These are phyloP conservation scores for Clarias magur DNA, from an alignment of 2,113 vertebrate genomes.

Conservation along the genomic window DNA sequence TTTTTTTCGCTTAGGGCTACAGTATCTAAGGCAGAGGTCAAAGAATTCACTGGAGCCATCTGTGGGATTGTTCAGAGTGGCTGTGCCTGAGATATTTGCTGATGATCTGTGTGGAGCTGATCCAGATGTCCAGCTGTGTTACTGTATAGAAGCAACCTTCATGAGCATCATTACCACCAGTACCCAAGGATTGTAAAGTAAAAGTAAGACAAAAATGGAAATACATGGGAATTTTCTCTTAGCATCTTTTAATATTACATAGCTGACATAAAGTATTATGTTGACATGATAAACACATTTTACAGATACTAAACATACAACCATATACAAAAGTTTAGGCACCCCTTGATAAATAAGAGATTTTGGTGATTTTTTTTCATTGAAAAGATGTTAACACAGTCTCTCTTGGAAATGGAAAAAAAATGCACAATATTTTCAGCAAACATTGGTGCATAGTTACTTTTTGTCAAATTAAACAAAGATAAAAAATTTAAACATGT, in stretches of 20 bases:
- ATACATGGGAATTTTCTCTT: not conserved
- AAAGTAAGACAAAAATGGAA: not conserved
- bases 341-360: too few species aligned
- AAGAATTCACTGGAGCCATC: slow-evolving; percentile 59
- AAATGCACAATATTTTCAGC: too few species aligned
- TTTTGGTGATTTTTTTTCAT: too few species aligned
- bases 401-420: too few species aligned
- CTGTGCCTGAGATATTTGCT: slow-evolving; percentile 70
- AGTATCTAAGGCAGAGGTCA: slow-evolving; percentile 88
- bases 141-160: slow-evolving; percentile 91
- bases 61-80: slow-evolving; percentile 69
- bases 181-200: slow-evolving; percentile 76
- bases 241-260: not conserved
- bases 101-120: slow-evolving; percentile 79
- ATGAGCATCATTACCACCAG: slow-evolving; percentile 93
- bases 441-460: too few species aligned
- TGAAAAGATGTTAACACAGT: too few species aligned
- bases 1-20: slow-evolving; percentile 76
- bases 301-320: not conserved
- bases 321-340: too few species aligned
- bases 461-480: too few species aligned
- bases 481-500: too few species aligned
- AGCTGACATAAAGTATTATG: not conserved
- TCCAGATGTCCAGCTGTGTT: slow-evolving; percentile 91
- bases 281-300: slow-evolving; percentile 8